Conservation (phyloP, 2,888 invertebrate genomes). For the Acanthacorydalis orientalis region DNA sequence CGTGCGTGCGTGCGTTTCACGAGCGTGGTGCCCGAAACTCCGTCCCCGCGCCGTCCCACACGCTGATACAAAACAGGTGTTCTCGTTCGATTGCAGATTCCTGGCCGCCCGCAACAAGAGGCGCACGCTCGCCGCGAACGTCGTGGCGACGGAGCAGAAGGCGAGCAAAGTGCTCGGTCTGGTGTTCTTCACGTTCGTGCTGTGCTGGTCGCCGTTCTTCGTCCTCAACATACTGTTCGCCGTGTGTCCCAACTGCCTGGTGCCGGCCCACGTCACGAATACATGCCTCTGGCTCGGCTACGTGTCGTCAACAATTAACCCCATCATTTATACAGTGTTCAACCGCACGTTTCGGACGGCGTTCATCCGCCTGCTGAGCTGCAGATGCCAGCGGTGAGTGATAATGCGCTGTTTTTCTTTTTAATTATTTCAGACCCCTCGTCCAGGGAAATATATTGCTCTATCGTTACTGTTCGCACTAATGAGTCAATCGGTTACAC, state of each 20-base stretch:
- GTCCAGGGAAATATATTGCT: too few relatives aligned
- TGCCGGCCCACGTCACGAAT: slow-evolving; percentile 58
- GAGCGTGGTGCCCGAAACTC: too few relatives aligned
- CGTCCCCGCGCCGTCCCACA: too few relatives aligned
- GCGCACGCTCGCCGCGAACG: slow-evolving; percentile 56
- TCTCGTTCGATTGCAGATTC: slow-evolving; percentile 32
- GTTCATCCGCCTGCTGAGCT: slow-evolving; percentile 57
- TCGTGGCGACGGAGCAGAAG: slow-evolving; percentile 84
- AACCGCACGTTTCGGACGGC: slow-evolving; percentile 78
- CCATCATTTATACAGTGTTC: slow-evolving; percentile 86
- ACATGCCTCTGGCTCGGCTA: slow-evolving; percentile 85
- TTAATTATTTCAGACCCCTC: too few relatives aligned
- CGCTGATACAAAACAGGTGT: too few relatives aligned
- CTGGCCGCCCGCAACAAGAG: slow-evolving; percentile 52
- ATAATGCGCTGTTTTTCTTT: neutral
- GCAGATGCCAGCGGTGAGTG: slow-evolving; percentile 55
- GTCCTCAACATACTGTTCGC: slow-evolving; percentile 75
- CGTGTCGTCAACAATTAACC: slow-evolving; percentile 83
- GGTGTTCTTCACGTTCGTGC: slow-evolving; percentile 82
- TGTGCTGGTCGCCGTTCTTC: slow-evolving; percentile 90
- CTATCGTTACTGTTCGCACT: too few relatives aligned
- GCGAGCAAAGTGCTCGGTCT: slow-evolving; percentile 85
- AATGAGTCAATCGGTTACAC: too few relatives aligned
- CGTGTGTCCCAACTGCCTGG: slow-evolving; percentile 61
- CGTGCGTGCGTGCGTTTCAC: too few relatives aligned